Base-by-base conservation (phyloP, 2,888 invertebrate species). In the Latheticus oryzae region DNA sequence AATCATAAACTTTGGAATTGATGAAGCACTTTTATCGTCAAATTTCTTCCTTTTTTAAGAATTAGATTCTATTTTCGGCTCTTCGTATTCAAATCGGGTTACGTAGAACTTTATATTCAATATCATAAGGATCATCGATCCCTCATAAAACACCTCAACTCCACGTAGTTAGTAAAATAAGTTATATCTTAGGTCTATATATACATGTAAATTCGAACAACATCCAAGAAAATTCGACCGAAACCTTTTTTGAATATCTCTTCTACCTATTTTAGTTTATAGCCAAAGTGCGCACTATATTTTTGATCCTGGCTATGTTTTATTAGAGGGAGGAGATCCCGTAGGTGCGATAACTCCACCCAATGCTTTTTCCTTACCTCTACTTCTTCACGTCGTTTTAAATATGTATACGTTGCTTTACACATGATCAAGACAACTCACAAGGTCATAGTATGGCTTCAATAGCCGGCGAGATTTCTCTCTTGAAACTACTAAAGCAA, bases 241-340 rank as follows among this genome's bases (percentile, higher is more conserved):
- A 66, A 62, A 67, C 68, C 67, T 69, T 26, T 72, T 71, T 60
- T 62, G 70, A 70, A 74, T 61, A 62, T 58, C 65, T 67, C 68
- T 65, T 68, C 68, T 70, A 72, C 69, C 73, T 72, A 73, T 75
- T 75, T 74, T 72, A 73, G 71, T 74, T 75, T 75, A 74, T 72
- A 65, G 73, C 68, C 65, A 65, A 68, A 68, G 68, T 70, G 69
- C 61, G 67, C 68, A 66, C 71, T 73, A 72, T 73, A 74, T 74
- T 74, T 73, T 68, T 71, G 73, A 72, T 73, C 70, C 70, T 69
- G 67, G 70, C 67, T 69, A 71, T 73, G 73, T 74, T 76, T 76
- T 76, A 76, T 75, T 73, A 74, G 73, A 63, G 59, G 45, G 60
- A 62, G 64, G 57, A 64, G 64, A 60, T 74, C 76, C 72, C 75